Conservation (phyloP, 2,797 vertebrate species). For the Sciaenops ocellatus region DNA sequence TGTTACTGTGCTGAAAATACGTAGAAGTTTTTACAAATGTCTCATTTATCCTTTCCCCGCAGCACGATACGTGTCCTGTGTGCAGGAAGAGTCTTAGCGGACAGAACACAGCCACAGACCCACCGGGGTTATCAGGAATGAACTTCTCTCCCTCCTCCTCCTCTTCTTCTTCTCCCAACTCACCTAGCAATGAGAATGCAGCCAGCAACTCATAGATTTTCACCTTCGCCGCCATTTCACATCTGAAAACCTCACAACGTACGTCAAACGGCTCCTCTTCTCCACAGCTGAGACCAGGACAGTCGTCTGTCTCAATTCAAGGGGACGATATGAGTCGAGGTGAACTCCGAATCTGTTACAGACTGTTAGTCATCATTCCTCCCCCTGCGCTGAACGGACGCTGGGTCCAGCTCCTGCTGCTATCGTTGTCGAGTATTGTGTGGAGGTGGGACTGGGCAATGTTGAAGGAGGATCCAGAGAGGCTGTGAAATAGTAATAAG, state of each 20-base stretch:
- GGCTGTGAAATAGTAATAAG: conserved; percentile 45
- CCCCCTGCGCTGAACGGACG: conserved; percentile 47
- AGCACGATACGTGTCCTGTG: conserved; percentile 99
- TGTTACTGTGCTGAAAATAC: background rate
- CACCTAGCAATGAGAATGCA: conserved; percentile 93
- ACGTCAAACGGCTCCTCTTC: conserved; percentile 21
- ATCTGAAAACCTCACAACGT: conserved; percentile 47
- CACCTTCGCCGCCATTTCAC: conserved; percentile 14
- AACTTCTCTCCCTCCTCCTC: conserved; percentile 95
- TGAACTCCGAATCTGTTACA: conserved; percentile 45
- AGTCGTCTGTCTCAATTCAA: conserved; percentile 43
- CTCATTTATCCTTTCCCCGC: conserved; percentile 20
- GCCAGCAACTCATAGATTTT: conserved; percentile 92
- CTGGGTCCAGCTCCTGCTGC: conserved; percentile 60
- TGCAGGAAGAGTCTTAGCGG: conserved; percentile 98
- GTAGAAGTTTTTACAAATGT: background rate
- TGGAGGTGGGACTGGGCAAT: conserved; percentile 41
- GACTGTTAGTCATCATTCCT: conserved; percentile 56
- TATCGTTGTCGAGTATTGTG: conserved; percentile 40
- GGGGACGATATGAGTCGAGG: conserved; percentile 32
- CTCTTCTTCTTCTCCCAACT: conserved; percentile 93
- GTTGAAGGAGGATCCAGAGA: conserved; percentile 40
- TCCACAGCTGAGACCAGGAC: conserved; percentile 46
- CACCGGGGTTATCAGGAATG: conserved; percentile 93
- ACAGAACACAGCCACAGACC: conserved; percentile 98